These are phyloP conservation scores for Pitangus sulphuratus DNA, from an alignment of 2,797 vertebrate genomes.

Conservation along the genomic window DNA sequence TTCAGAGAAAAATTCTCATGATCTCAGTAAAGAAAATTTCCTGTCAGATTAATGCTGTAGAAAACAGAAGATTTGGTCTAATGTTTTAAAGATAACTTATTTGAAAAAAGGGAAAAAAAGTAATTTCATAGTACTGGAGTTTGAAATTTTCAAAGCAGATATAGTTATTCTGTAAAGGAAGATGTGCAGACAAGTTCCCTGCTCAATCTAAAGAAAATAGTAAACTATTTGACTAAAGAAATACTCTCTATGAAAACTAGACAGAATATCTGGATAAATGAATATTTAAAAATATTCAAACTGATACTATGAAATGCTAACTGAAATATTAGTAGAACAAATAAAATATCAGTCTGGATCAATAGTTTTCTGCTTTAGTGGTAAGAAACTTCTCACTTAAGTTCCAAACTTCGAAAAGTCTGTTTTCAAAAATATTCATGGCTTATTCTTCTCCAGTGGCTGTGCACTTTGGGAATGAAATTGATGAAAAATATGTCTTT, in stretches of 20 bases:
- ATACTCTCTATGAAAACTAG: neutral
- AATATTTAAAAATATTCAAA: neutral
- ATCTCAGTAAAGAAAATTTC: neutral
- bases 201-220: neutral
- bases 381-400: neutral
- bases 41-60: neutral
- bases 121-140: neutral
- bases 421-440: neutral
- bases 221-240: neutral
- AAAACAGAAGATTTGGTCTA: neutral
- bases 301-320: neutral
- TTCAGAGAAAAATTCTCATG: neutral
- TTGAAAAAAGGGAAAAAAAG: neutral
- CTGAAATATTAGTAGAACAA: neutral
- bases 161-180: neutral
- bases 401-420: neutral
- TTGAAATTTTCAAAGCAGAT: neutral
- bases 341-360: neutral
- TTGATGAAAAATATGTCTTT: neutral
- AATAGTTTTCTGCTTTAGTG: neutral
- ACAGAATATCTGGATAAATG: neutral
- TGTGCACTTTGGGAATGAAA: neutral
- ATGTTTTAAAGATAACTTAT: neutral
- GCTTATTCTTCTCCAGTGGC: neutral
- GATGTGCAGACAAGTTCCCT: neutral